phyloP scores from a whole-genome alignment of 2,797 vertebrate genomes.

The Sylvilagus floridanus region DNA sequence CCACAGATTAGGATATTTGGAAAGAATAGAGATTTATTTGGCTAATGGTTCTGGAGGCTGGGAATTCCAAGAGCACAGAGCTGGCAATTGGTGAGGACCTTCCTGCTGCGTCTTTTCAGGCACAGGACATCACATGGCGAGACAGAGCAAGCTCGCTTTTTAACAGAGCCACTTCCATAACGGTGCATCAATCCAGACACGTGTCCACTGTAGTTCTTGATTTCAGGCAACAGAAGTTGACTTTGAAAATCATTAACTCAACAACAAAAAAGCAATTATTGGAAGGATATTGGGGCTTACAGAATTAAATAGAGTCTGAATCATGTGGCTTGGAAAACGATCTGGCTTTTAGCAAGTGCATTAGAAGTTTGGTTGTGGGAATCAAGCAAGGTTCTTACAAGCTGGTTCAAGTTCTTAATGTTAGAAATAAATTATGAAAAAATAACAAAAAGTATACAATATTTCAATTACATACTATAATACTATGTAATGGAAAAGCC shows the following conservation, averaged over 20 bases:
- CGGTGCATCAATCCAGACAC: too few relatives aligned
- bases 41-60: too few relatives aligned
- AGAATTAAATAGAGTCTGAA: slow-evolving; percentile 21
- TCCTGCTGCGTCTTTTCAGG: too few relatives aligned
- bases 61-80: too few relatives aligned
- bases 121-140: too few relatives aligned
- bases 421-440: slow-evolving; percentile 39
- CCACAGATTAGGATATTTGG: too few relatives aligned
- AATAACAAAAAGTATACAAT: background rate
- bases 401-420: background rate
- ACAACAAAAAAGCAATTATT: background rate
- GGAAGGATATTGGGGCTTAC: background rate
- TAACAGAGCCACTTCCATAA: too few relatives aligned
- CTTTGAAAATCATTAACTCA: background rate
- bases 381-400: background rate
- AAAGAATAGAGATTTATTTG: too few relatives aligned
- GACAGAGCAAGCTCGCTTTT: too few relatives aligned
- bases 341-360: background rate
- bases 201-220: background rate
- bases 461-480: background rate
- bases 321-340: background rate
- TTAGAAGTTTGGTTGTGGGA: background rate
- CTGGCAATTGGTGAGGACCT: too few relatives aligned
- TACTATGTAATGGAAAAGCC: background rate
- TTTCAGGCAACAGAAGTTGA: background rate